These are phyloP conservation scores for Aegypius monachus DNA, from an alignment of 2,113 vertebrate genomes.

Conservation along the genomic window DNA sequence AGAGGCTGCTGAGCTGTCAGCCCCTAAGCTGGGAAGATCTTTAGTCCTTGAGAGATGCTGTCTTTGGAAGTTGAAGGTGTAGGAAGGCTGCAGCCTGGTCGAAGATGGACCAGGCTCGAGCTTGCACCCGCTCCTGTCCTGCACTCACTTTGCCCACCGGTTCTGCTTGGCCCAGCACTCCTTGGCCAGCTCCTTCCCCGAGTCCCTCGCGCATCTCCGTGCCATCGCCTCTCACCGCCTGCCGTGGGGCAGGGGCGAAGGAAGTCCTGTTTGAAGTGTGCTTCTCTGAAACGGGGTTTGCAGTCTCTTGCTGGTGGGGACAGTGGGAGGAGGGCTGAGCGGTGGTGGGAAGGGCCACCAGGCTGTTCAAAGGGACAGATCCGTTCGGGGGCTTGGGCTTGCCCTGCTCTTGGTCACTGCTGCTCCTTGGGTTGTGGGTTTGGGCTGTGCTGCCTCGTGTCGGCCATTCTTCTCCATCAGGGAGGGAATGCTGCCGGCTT, in stretches of 20 bases:
- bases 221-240: background rate
- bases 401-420: background rate
- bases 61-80: background rate
- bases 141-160: background rate
- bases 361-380: background rate
- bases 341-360: background rate
- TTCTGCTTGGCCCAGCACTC: background rate
- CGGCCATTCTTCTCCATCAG: accelerated
- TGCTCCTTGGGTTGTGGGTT: background rate
- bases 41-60: background rate
- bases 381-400: background rate
- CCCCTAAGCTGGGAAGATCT: background rate
- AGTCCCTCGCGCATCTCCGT: accelerated
- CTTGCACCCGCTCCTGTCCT: background rate
- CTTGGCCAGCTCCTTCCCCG: accelerated
- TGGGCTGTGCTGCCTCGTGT: background rate
- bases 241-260: background rate
- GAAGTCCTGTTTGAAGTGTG: background rate
- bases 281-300: background rate
- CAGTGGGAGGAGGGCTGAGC: background rate
- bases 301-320: background rate
- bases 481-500: background rate
- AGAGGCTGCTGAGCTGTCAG: background rate
- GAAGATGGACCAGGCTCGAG: background rate
- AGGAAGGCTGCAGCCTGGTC: background rate